These are phyloP conservation scores for Calephelis perditalis DNA, from an alignment of 2,888 invertebrate genomes.

Conservation along the genomic window DNA sequence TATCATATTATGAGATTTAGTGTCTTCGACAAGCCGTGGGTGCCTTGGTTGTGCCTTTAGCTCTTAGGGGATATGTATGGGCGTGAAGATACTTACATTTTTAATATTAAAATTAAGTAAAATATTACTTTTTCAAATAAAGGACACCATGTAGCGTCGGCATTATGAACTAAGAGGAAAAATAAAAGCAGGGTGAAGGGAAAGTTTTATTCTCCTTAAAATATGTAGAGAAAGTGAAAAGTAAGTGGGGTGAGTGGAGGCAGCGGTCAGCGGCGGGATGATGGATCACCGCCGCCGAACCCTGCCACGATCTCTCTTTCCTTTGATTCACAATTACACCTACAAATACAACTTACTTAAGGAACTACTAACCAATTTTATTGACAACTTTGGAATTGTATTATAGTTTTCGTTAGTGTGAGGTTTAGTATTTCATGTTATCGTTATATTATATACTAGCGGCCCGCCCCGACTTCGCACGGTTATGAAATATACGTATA, in stretches of 20 bases:
- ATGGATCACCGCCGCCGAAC: constrained; percentile 64
- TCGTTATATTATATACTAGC: too few relatives aligned
- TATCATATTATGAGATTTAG: too few relatives aligned
- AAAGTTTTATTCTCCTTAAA: constrained; percentile 77
- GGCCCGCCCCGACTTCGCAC: too few relatives aligned
- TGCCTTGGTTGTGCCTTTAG: too few relatives aligned
- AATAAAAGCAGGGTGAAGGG: constrained; percentile 62
- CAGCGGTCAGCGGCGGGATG: constrained; percentile 71
- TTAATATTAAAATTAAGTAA: background rate
- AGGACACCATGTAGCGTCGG: constrained; percentile 20
- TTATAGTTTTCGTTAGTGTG: too few relatives aligned
- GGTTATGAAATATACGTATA: too few relatives aligned
- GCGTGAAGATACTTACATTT: background rate
- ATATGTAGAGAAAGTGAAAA: constrained; percentile 79
- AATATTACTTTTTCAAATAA: background rate
- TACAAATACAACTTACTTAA: constrained; percentile 56
- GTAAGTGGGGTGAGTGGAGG: constrained; percentile 63
- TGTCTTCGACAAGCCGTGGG: too few relatives aligned
- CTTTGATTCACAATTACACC: constrained; percentile 68
- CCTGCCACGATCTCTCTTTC: constrained; percentile 53
- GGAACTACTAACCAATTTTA: constrained; percentile 32
- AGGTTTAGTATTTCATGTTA: too few relatives aligned
- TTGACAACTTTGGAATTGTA: constrained; percentile 4
- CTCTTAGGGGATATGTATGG: too few relatives aligned
- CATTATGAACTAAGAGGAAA: constrained; percentile 38